phyloP scores from a whole-genome alignment of 2,113 vertebrate genomes.

The Numida meleagris region DNA sequence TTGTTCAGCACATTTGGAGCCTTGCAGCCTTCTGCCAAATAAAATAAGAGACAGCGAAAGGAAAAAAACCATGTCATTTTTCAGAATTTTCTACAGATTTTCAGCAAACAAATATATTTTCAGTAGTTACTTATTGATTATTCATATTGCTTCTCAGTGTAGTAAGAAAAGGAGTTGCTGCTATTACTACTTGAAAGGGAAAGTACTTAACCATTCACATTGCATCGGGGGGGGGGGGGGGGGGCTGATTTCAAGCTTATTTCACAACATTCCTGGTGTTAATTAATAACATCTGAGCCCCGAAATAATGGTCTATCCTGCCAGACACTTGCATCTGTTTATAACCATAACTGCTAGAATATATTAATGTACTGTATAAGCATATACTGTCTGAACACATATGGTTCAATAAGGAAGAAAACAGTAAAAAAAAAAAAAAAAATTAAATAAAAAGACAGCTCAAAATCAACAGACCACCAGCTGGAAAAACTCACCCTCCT shows the following conservation, averaged over 20 bases:
- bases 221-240: not conserved
- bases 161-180: not conserved
- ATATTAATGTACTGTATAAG: constrained; percentile 35
- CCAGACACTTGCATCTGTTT: constrained; percentile 65
- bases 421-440: not conserved
- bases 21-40: not conserved
- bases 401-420: not conserved
- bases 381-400: constrained; percentile 1
- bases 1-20: not conserved
- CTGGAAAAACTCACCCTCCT: not conserved
- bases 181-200: not conserved
- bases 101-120: not conserved
- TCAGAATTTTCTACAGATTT: not conserved
- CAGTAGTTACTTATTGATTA: constrained; percentile 1
- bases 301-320: constrained; percentile 57
- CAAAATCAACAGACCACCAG: not conserved
- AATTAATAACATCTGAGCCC: constrained; percentile 69
- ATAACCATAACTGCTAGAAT: constrained; percentile 60
- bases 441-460: not conserved
- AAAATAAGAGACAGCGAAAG: not conserved
- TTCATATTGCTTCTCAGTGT: not conserved
- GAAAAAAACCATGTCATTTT: not conserved
- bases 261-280: constrained; percentile 61
- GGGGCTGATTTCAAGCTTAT: constrained; percentile 54
- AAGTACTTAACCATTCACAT: constrained; percentile 20